Conservation (phyloP, 2,888 invertebrate genomes). For the Heliconius charithonia region DNA sequence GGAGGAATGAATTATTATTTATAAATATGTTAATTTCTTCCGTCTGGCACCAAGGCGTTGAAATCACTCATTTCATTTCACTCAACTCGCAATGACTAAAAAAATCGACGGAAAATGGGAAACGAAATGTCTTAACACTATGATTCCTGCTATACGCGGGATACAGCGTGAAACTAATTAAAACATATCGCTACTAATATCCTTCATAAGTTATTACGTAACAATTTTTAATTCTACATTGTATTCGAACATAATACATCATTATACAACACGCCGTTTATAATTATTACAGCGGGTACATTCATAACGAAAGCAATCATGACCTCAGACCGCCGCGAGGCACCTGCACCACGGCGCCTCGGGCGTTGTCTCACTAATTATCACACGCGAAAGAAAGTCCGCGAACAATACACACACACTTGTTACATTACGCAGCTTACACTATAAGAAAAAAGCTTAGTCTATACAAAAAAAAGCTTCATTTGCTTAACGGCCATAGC, state of each 20-base stretch:
- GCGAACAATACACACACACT: conserved; percentile 58
- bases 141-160: too few species aligned
- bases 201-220: not conserved
- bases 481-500: conserved; percentile 29
- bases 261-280: conserved; percentile 9
- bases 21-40: not conserved
- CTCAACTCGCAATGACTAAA: too few species aligned
- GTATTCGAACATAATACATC: conserved; percentile 23
- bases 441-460: conserved; percentile 53
- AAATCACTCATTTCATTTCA: too few species aligned
- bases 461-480: conserved; percentile 49
- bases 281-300: conserved; percentile 14
- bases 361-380: conserved; percentile 55
- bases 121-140: too few species aligned
- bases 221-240: conserved; percentile 19
- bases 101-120: too few species aligned
- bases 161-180: too few species aligned
- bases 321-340: conserved; percentile 25
- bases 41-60: not conserved
- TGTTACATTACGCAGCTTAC: conserved; percentile 68
- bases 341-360: conserved; percentile 11
- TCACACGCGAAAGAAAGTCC: conserved; percentile 70
- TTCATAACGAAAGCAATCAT: conserved; percentile 32
- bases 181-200: too few species aligned
- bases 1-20: not conserved